Conservation (phyloP, 2,797 vertebrate genomes). For the Propithecus perrieri region DNA sequence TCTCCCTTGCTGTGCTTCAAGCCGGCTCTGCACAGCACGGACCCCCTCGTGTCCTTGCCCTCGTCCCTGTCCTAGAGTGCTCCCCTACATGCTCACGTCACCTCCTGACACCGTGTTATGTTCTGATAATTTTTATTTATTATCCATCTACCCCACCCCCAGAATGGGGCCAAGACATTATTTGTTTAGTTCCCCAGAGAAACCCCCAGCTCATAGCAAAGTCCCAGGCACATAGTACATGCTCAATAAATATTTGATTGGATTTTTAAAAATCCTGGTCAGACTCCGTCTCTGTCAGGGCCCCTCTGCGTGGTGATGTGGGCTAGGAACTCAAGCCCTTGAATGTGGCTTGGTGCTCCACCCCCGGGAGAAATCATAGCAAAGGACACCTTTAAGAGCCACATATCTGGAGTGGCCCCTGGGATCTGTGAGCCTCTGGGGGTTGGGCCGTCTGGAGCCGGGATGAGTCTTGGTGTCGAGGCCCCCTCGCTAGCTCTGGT, state of each 20-base stretch:
- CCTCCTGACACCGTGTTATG: fast-evolving
- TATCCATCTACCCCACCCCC: background rate
- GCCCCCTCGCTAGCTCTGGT: background rate
- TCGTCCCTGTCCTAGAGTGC: no score
- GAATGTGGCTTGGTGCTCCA: background rate
- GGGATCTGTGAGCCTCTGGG: background rate
- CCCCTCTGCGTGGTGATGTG: background rate
- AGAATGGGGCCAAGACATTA: background rate
- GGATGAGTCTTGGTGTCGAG: background rate
- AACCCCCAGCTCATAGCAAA: background rate
- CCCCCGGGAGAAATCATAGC: background rate
- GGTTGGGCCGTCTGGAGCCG: background rate
- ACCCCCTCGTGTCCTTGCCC: background rate
- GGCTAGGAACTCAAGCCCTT: background rate
- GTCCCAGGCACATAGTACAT: background rate
- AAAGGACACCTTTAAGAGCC: background rate
- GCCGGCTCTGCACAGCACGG: fast-evolving
- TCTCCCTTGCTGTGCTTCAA: background rate
- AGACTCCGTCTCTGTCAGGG: background rate
- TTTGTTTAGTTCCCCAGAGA: background rate
- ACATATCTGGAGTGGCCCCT: fast-evolving
- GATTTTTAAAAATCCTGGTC: background rate
- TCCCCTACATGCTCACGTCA: fast-evolving
- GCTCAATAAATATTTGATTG: background rate
- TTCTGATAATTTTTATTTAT: background rate